Evolutionary conservation across 2,888 invertebrate species (phyloP).

Genomic region (Caenorhabditis auriculariae): DNA sequence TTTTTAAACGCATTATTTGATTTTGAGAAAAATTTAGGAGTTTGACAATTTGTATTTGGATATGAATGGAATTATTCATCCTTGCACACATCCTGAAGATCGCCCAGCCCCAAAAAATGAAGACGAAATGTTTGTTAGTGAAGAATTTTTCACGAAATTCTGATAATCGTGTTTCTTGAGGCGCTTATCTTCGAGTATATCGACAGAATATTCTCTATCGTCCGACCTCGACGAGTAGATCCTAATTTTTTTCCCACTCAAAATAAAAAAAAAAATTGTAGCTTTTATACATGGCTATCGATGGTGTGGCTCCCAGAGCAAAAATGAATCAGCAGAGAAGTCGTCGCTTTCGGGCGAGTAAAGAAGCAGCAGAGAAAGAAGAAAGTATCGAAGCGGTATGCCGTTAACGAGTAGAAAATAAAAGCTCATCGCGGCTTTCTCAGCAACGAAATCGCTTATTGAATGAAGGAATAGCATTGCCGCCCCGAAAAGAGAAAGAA

Average conservation of each 20-base stretch:
- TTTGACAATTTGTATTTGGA: conserved; percentile 98
- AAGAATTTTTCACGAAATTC: not conserved
- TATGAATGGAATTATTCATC: conserved; percentile 99
- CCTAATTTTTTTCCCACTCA: not conserved
- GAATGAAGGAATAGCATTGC: conserved; percentile 63
- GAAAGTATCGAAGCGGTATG: conserved; percentile 76
- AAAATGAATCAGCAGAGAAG: conserved; percentile 99
- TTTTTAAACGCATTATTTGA: not conserved
- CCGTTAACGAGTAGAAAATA: not conserved
- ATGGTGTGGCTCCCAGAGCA: conserved; percentile 88
- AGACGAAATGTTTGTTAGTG: conserved; percentile 91
- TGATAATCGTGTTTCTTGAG: conserved; percentile 12
- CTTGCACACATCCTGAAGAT: conserved; percentile 98
- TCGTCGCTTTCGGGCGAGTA: conserved; percentile 90
- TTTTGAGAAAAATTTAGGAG: conserved; percentile 67
- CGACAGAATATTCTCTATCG: conserved; percentile 80
- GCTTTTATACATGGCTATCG: conserved; percentile 95
- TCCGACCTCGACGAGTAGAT: conserved; percentile 71
- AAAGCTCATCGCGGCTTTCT: not conserved
- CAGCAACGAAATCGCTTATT: conserved; percentile 52
- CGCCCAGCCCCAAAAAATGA: conserved; percentile 94
- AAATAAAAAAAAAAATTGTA: conserved; percentile 2
- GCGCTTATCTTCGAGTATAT: conserved; percentile 96
- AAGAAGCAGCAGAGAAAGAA: conserved; percentile 86
- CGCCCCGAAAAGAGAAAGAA: conserved; percentile 78